phyloP scores from a whole-genome alignment of 2,113 vertebrate species.

The Dendropsophus ebraccatus region DNA sequence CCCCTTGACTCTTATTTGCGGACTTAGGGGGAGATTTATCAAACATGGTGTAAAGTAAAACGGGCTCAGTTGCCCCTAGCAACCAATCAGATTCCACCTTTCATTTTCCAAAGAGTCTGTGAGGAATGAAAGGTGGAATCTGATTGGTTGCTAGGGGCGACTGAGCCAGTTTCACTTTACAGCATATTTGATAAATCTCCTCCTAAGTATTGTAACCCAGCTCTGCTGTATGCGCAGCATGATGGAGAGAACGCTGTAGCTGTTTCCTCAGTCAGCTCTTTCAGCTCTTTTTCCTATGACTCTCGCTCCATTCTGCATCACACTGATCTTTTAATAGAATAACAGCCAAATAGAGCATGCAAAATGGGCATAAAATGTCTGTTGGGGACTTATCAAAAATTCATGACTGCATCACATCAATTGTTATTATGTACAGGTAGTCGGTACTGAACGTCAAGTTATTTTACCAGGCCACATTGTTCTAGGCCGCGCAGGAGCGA shows the following conservation, averaged over 20 bases:
- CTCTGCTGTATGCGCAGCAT: not conserved
- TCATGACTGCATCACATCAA: slow-evolving; percentile 19
- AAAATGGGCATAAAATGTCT: slow-evolving; percentile 40
- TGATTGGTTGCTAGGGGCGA: too few species aligned
- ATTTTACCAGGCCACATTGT: not conserved
- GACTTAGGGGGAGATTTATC: too few species aligned
- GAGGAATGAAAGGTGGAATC: too few species aligned
- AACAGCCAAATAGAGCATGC: slow-evolving; percentile 47
- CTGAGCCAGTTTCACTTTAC: too few species aligned
- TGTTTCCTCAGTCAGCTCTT: slow-evolving; percentile 14
- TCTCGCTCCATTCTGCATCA: not conserved
- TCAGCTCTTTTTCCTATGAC: slow-evolving; percentile 7
- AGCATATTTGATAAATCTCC: too few species aligned
- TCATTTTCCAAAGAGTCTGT: too few species aligned
- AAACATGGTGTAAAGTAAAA: too few species aligned
- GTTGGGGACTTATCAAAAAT: slow-evolving; percentile 47
- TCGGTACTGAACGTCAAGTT: not conserved
- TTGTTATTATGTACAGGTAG: slow-evolving; percentile 30
- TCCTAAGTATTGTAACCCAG: too few species aligned
- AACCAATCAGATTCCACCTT: too few species aligned
- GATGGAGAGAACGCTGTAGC: not conserved
- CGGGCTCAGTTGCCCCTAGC: too few species aligned
- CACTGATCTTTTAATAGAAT: slow-evolving; percentile 45
- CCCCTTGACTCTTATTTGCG: not conserved
- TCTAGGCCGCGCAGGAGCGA: not conserved